Evolutionary conservation across 1,140 invertebrate genomes (phyloP).

Genomic region (Dendrolimus kikuchii): DNA sequence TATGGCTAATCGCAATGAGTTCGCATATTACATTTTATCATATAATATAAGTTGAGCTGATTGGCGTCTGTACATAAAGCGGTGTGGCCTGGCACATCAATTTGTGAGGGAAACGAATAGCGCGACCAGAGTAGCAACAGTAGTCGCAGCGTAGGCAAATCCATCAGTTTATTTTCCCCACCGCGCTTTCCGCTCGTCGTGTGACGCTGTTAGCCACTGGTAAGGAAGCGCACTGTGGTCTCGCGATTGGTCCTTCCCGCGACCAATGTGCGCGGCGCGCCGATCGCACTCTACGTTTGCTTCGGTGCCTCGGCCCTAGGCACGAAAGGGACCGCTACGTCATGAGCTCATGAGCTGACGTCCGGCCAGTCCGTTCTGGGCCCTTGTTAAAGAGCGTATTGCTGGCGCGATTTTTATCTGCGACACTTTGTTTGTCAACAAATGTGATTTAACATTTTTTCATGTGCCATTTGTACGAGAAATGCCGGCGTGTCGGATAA

Average conservation of each 20-base stretch:
- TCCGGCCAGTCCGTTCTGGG: constrained; percentile 47
- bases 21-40: constrained; percentile 15
- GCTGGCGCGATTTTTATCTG: constrained; percentile 34
- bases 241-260: constrained; percentile 35
- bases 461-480: constrained; percentile 32
- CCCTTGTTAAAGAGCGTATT: constrained; percentile 52
- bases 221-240: constrained; percentile 23
- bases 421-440: constrained; percentile 35
- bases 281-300: too few species aligned
- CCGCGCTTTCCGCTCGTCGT: constrained; percentile 35
- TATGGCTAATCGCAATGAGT: background rate
- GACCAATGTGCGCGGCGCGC: constrained; percentile 38
- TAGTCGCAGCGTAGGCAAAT: constrained; percentile 32
- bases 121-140: constrained; percentile 31
- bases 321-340: constrained; percentile 50
- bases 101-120: constrained; percentile 50
- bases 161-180: constrained; percentile 51
- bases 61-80: constrained; percentile 45
- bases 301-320: constrained; percentile 35
- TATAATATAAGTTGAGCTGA: constrained; percentile 26
- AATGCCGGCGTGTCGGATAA: constrained; percentile 23
- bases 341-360: constrained; percentile 9
- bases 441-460: constrained; percentile 37
- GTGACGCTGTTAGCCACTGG: constrained; percentile 36
- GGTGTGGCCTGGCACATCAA: constrained; percentile 47